A percentile compares a stretch with the other conserved stretches of the same genome.
phyloP scores from a whole-genome alignment of 2,888 invertebrate species.

The Hedya salicella region DNA sequence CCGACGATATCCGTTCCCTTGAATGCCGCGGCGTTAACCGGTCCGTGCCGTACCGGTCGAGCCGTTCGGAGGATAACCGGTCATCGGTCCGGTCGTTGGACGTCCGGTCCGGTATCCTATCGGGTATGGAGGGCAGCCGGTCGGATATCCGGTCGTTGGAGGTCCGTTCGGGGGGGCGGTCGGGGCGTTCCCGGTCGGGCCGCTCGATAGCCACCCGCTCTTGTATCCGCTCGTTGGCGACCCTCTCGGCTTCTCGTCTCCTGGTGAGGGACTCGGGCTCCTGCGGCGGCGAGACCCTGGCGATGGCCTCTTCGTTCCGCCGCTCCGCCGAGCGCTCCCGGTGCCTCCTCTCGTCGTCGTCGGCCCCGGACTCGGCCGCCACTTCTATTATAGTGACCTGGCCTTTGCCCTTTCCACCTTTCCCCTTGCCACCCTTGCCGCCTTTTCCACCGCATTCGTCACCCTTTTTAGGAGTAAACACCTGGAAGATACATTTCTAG shows the following conservation, averaged over 20 bases:
- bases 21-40: constrained; percentile 47
- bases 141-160: constrained; percentile 55
- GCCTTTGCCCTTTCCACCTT: constrained; percentile 89
- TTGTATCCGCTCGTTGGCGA: constrained; percentile 50
- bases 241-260: constrained; percentile 56
- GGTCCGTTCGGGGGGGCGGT: constrained; percentile 51
- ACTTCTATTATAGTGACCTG: constrained; percentile 89
- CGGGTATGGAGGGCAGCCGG: constrained; percentile 40
- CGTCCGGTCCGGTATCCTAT: constrained; percentile 46
- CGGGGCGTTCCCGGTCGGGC: constrained; percentile 47
- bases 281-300: constrained; percentile 69
- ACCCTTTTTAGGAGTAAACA: constrained; percentile 84
- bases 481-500: constrained; percentile 57
- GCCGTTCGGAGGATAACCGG: constrained; percentile 32
- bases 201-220: constrained; percentile 46
- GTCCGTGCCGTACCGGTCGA: constrained; percentile 46
- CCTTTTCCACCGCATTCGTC: constrained; percentile 90
- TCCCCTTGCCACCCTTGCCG: constrained; percentile 89
- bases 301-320: constrained; percentile 70
- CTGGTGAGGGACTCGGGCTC: constrained; percentile 59
- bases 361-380: constrained; percentile 70
- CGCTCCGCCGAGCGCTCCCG: constrained; percentile 67
- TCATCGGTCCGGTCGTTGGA: constrained; percentile 41
- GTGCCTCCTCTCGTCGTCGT: constrained; percentile 75
- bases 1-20: constrained; percentile 50